Base-by-base conservation (phyloP, 2,888 invertebrate species). In the Cryptosula pallasiana region DNA sequence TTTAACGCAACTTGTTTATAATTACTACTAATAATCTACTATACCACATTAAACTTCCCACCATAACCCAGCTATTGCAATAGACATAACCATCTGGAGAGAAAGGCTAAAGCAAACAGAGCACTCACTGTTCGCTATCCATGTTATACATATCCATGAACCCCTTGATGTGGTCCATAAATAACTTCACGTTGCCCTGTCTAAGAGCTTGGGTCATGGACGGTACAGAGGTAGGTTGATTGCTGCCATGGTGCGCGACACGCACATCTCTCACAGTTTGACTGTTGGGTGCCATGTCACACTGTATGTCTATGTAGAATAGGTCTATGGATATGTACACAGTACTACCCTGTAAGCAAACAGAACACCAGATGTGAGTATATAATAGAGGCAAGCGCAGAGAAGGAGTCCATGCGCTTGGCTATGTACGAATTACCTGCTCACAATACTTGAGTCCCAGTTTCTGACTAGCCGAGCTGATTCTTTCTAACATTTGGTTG, bases 261-360 rank as follows among this genome's bases (percentile, higher is more conserved):
- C 90, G 90, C 0, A 95, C 95, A 88, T 95, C 95, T 81, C 91
- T 91, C 0, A 96, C 91, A 5, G 55, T 23, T 23, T 35, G 45
- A 25, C 25, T 54, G 36, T 89, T 88, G 32, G 95, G 95, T 55
- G 89, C 89, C 1, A 90, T 88, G 80, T 95, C 94, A 72, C 96
- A 87, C 72, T 93, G 87, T 78, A 97, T 92, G 87, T 96, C 95
- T 78, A 96, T 88, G 84, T 93, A 95, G 85, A 96, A 96, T 95
- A 95, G 95, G 82, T 96, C 96, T 0, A 94, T 94, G 55, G 93
- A 94, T 83, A 96, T 94, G 82, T 94, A 94, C 74, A 93, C 88
- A 36, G 45, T 70, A 29, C 32, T 32, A n/a, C 29, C 63, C 63
- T 63, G 32, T 9, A 63, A 63, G 25, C 57, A 57, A 25, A 57